Percentiles rank a stretch among this genome's conserved stretches.
These are phyloP conservation scores for Drosophila nannoptera DNA, from an alignment of 1,140 invertebrate genomes.

Conservation along the genomic window DNA sequence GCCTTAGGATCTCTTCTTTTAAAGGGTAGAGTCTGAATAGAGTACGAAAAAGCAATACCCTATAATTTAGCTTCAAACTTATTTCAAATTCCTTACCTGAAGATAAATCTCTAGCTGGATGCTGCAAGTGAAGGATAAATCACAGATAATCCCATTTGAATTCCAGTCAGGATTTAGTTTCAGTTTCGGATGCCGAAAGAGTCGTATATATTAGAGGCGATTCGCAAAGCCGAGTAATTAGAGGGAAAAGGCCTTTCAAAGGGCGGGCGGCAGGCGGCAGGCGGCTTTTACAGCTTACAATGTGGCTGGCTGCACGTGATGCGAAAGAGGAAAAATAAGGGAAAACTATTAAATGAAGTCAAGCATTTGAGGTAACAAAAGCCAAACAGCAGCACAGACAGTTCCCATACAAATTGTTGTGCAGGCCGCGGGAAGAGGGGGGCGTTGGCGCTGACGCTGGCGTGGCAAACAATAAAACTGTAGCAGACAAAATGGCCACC, in stretches of 20 bases:
- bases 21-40: too few species aligned
- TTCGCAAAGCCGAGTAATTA: conserved; percentile 14
- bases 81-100: too few species aligned
- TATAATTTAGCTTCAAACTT: too few species aligned
- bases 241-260: background rate
- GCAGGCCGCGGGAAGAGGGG: background rate
- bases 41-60: too few species aligned
- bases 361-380: conserved; percentile 34
- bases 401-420: conserved; percentile 49
- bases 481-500: conserved; percentile 29
- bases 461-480: conserved; percentile 57
- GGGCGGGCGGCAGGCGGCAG: background rate
- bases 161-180: too few species aligned
- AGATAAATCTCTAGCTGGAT: too few species aligned
- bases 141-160: too few species aligned
- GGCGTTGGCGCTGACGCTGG: conserved; percentile 17
- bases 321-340: background rate
- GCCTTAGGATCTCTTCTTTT: too few species aligned
- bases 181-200: too few species aligned
- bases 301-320: conserved; percentile 12
- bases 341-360: conserved; percentile 36
- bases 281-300: background rate
- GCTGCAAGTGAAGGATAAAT: too few species aligned
- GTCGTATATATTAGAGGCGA: background rate
- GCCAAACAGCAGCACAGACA: conserved; percentile 17